Base-by-base conservation (phyloP, 2,888 invertebrate genomes). In the Listrodromus nycthemerus region DNA sequence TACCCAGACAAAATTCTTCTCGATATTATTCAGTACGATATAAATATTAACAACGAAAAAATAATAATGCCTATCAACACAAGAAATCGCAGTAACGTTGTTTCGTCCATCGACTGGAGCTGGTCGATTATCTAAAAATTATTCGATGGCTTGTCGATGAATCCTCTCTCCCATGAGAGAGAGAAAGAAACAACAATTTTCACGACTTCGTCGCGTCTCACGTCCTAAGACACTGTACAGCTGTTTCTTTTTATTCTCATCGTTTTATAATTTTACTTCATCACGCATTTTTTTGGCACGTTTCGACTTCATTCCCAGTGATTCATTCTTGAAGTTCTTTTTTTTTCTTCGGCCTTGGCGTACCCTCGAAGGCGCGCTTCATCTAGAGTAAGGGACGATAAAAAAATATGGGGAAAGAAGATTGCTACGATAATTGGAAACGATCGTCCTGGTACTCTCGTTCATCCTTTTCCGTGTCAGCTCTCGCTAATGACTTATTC, bases 401-500 rank as follows among this genome's bases (percentile, higher is more conserved):
- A 86, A 86, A 86, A 86, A 85, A 86, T 86, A 85, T 84, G 84
- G 84, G 82, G 78, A 83, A 85, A 33, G 48, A 71, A 87, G 83
- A 86, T 80, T 63, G 63, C 45, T 75, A 78, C 66, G 78, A 58
- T 50, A 48, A 58, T 55, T 24, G 75, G 67, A 70, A 82, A 76
- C 55, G 27, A 66, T 30, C 45, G 37, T 63, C 65, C 24, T 33
- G 63, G 69, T 7, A 1, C 27, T 69, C n/a, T 24, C 48, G 16
- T 65, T 78, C 45, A 45, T 77, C 58, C 45, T 66, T 58, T 19
- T 73, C 61, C 10, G 7, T n/a, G 30, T 45, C 7, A 7, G 24
- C 16, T 33, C 65, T 7, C 13, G 37, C 24, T 16, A 37, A 55
- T 71, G 37, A 10, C 7, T 52, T 52, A 52, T 21, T 37, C 10